Base-by-base conservation (phyloP, 2,888 invertebrate genomes). In the Trachelus tabidus region DNA sequence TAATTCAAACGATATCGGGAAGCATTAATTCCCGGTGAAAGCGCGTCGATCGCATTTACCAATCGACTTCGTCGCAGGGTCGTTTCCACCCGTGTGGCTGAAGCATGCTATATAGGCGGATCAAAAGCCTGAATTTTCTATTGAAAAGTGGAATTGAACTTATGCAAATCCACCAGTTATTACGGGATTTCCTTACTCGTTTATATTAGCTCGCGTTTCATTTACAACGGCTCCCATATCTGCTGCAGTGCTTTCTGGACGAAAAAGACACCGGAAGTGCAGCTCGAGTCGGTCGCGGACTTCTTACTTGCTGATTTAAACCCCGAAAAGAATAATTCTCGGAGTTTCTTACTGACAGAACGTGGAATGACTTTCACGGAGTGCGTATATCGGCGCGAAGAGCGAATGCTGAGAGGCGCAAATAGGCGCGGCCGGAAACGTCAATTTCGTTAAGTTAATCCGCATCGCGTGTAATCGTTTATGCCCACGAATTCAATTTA, bases 351-450 rank as follows among this genome's bases (percentile, higher is more conserved):
- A 73, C 73, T 34, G 56, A 73, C 77, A 56, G 34, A 73, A 73
- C 77, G 37, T 80, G 79, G 85, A 86, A 85, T 87, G 85, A 84
- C 86, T 87, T 86, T 86, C 87, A 84, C 87, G 68, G 82, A 80
- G 79, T 75, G 81, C 80, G 75, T 77, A 79, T 71, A 78, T 35
- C 68, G 37, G 75, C 56, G 31, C 37, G 35, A 68, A 35, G 34
- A n/a, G 56, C 34, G n/a, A 56, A 68, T 56, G 56, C 56, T 56
- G 56, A 56, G 79, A 79, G 77, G 81, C 82, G 82, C 82, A 79
- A 85, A 85, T 85, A 86, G 88, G 88, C 83, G 88, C 87, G 87
- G 88, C 88, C 87, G 88, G 89, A 88, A 88, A 88, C 83, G 88
- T 88, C 88, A 87, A 86, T 88, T 89, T 87, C 84, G 82, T 81